These are phyloP conservation scores for Oxyscelio sp. DNA, from an alignment of 2,888 invertebrate species.

Conservation along the genomic window DNA sequence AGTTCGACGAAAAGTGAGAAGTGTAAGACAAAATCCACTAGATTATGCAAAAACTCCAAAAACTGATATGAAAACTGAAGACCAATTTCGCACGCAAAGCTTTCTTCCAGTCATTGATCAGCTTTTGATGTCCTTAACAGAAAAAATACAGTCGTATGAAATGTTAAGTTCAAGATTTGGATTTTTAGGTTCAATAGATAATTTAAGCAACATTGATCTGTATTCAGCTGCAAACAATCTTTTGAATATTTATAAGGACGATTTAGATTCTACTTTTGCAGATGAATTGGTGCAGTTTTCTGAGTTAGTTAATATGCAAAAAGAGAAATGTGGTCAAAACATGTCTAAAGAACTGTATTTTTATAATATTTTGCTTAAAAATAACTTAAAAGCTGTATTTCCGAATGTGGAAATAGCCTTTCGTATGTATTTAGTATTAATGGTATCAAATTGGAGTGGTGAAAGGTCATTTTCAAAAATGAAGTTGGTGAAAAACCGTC, in stretches of 20 bases:
- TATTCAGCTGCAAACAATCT: background rate
- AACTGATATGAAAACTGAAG: constrained; percentile 34
- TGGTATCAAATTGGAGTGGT: constrained; percentile 47
- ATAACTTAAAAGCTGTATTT: constrained; percentile 12
- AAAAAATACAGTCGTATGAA: constrained; percentile 40
- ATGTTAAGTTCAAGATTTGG: background rate
- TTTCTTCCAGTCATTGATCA: constrained; percentile 38
- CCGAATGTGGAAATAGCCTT: constrained; percentile 31
- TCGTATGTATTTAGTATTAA: constrained; percentile 41
- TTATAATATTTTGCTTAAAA: constrained; percentile 17
- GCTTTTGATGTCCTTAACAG: constrained; percentile 10
- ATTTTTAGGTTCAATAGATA: background rate
- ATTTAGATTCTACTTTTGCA: constrained; percentile 19
- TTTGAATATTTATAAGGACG: constrained; percentile 17
- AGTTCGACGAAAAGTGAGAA: no score
- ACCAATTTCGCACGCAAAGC: constrained; percentile 40
- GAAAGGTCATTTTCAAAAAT: constrained; percentile 45
- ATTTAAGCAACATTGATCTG: background rate
- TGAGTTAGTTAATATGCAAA: background rate
- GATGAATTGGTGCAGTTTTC: constrained; percentile 24
- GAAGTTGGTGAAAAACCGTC: constrained; percentile 39
- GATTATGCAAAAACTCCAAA: constrained; percentile 45
- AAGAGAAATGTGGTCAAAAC: background rate
- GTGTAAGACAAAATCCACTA: constrained; percentile 46
- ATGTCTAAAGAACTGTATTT: constrained; percentile 20